These are phyloP conservation scores for Schizotus pectinicornis DNA, from an alignment of 2,888 invertebrate genomes.

Conservation along the genomic window DNA sequence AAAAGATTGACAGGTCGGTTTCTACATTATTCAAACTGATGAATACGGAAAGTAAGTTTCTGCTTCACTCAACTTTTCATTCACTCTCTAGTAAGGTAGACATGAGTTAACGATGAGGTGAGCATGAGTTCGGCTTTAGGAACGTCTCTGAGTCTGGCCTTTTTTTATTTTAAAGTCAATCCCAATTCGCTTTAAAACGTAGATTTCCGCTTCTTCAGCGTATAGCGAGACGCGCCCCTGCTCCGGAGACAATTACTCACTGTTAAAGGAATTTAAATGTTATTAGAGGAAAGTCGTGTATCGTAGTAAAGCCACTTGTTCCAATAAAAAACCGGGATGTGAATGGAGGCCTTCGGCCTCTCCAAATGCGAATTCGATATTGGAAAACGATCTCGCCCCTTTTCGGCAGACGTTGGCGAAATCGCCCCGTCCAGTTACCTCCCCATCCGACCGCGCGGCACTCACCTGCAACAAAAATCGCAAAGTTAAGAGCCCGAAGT, in stretches of 20 bases:
- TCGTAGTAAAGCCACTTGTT: constrained; percentile 42
- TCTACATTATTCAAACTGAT: no score
- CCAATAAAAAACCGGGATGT: constrained; percentile 39
- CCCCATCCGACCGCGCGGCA: not conserved
- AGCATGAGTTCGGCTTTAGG: no score
- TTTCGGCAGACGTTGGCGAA: constrained; percentile 39
- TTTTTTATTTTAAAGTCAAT: not conserved
- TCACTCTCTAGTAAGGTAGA: no score
- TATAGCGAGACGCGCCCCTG: constrained; percentile 5
- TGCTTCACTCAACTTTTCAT: no score
- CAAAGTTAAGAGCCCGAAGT: not conserved
- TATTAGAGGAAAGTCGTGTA: constrained; percentile 44
- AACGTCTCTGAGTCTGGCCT: no score
- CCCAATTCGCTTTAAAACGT: constrained; percentile 1
- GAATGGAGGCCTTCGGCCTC: constrained; percentile 37
- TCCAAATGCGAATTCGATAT: constrained; percentile 57
- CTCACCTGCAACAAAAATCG: constrained; percentile 19
- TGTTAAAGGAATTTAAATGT: constrained; percentile 44
- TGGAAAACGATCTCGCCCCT: constrained; percentile 61
- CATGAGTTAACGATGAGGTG: no score
- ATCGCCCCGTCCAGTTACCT: not conserved
- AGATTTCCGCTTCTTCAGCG: not conserved
- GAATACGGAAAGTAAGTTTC: no score
- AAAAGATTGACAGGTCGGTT: no score
- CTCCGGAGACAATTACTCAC: constrained; percentile 42